Conservation (phyloP, 1,140 invertebrate species). For the Lasioglossum baleicum region DNA sequence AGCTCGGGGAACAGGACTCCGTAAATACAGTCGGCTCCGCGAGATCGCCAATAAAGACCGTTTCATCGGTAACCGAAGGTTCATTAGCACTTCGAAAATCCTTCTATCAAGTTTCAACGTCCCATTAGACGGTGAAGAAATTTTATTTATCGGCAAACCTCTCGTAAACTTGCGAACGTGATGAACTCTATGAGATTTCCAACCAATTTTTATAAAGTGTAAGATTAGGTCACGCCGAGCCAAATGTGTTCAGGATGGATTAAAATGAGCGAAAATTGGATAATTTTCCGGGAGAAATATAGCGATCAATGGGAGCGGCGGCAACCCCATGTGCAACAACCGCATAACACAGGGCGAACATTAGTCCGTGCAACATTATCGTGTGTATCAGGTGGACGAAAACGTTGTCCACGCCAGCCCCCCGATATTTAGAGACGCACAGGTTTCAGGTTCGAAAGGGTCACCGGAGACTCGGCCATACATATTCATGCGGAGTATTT, state of each 20-base stretch:
- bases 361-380: constrained; percentile 3
- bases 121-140: no score
- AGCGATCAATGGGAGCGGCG: not conserved
- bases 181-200: no score
- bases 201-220: no score
- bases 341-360: not conserved
- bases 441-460: constrained; percentile 46
- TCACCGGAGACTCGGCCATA: constrained; percentile 48
- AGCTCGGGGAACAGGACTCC: not conserved
- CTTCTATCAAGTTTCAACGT: no score
- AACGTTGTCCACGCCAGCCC: constrained; percentile 18
- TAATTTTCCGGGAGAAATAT: not conserved
- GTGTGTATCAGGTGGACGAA: constrained; percentile 9
- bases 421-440: constrained; percentile 19
- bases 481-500: constrained; percentile 66
- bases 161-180: no score
- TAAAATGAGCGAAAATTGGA: no score
- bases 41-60: not conserved
- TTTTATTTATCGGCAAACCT: no score
- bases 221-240: no score
- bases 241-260: no score
- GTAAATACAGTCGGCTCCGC: not conserved
- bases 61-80: not conserved
- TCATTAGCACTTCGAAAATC: not conserved
- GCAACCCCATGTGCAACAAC: not conserved